Evolutionary conservation across 2,113 vertebrate species (phyloP).

Genomic region (Riparia riparia): DNA sequence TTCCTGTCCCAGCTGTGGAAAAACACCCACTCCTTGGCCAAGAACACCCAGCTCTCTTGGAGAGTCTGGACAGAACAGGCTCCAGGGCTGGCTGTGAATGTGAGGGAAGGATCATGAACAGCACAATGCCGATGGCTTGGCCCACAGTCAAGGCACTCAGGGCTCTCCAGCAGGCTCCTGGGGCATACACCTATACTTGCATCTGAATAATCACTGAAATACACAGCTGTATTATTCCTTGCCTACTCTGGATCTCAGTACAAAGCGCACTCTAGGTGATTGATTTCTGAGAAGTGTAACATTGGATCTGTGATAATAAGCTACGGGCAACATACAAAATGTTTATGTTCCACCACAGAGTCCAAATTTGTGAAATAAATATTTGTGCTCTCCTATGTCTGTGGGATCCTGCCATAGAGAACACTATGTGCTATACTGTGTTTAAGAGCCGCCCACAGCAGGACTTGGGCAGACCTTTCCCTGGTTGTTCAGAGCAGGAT

Average conservation of each 20-base stretch:
- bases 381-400: constrained; percentile 54
- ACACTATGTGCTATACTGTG: constrained; percentile 49
- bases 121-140: constrained; percentile 2
- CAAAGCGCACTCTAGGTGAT: neutral
- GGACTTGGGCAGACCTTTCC: neutral
- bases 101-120: neutral
- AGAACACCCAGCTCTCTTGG: constrained; percentile 41
- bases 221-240: neutral
- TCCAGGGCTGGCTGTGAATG: constrained; percentile 28
- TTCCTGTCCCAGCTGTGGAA: constrained; percentile 22
- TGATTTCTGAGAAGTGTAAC: constrained; percentile 37
- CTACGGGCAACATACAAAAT: constrained; percentile 36
- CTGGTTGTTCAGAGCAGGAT: neutral
- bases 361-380: constrained; percentile 66
- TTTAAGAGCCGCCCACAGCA: neutral
- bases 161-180: neutral
- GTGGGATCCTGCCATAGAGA: constrained; percentile 45
- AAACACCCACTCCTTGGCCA: constrained; percentile 10
- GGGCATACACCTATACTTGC: neutral
- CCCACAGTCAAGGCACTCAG: neutral
- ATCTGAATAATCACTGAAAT: neutral
- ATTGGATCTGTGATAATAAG: constrained; percentile 14
- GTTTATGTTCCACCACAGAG: constrained; percentile 40
- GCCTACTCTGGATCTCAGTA: neutral
- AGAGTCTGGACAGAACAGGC: neutral